These are phyloP conservation scores for Amitus sp. DNA, from an alignment of 2,888 invertebrate species.

Conservation along the genomic window DNA sequence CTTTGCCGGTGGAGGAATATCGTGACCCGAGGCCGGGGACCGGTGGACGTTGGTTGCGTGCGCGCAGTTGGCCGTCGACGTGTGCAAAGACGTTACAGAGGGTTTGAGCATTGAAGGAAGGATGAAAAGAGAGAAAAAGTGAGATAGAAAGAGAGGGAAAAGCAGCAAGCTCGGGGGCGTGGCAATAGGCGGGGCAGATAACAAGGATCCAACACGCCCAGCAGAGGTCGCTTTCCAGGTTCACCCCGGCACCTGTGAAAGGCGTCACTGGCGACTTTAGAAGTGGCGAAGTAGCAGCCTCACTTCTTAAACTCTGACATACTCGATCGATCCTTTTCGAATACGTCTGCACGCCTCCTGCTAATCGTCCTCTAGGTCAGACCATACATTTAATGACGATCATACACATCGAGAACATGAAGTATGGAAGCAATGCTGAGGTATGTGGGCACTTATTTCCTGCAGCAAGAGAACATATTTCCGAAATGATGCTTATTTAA, in stretches of 20 bases:
- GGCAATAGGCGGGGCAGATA: slow-evolving; percentile 45
- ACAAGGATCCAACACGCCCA: slow-evolving; percentile 43
- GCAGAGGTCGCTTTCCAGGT: slow-evolving; percentile 17
- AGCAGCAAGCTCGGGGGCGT: slow-evolving; percentile 44
- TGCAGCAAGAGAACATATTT: too few relatives aligned
- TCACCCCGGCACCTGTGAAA: slow-evolving; percentile 40
- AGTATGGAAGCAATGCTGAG: too few relatives aligned
- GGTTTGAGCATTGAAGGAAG: slow-evolving; percentile 35
- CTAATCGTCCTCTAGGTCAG: background rate
- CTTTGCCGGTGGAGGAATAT: background rate
- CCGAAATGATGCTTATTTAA: too few relatives aligned
- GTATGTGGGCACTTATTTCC: too few relatives aligned
- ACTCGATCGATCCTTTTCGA: slow-evolving; percentile 44
- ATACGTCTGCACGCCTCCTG: slow-evolving; percentile 7
- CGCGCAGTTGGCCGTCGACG: slow-evolving; percentile 44
- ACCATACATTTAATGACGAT: too few relatives aligned
- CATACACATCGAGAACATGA: too few relatives aligned
- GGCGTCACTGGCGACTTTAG: slow-evolving; percentile 45
- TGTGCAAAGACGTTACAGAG: slow-evolving; percentile 21
- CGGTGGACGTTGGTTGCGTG: slow-evolving; percentile 18
- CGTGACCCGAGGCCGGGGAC: background rate
- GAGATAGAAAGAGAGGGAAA: too few relatives aligned
- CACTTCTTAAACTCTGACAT: slow-evolving; percentile 47
- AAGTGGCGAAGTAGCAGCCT: slow-evolving; percentile 49
- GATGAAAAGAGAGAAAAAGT: slow-evolving; percentile 39